phyloP scores from a whole-genome alignment of 2,113 vertebrate species.

The Copsychus sechellarum region DNA sequence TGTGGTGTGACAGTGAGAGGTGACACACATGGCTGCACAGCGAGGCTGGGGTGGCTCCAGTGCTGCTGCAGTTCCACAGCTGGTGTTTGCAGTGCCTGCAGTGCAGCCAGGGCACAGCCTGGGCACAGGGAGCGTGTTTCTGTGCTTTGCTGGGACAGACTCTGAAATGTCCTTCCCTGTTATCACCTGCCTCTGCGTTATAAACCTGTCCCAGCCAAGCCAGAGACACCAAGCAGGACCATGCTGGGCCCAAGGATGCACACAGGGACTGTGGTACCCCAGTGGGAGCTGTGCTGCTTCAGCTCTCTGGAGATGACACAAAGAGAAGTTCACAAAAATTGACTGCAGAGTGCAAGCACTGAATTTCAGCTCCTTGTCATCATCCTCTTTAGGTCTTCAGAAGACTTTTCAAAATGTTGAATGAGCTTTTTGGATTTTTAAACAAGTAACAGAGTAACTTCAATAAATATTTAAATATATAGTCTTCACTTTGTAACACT shows the following conservation, averaged over 20 bases:
- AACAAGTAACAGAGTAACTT: background rate
- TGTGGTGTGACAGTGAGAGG: fast-evolving
- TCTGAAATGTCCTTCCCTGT: background rate
- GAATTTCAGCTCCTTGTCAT: background rate
- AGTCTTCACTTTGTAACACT: background rate
- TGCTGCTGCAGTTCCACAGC: background rate
- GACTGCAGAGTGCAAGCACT: background rate
- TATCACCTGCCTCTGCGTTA: fast-evolving
- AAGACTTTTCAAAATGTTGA: background rate
- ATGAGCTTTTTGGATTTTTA: background rate
- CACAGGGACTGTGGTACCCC: too few species aligned
- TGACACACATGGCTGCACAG: background rate
- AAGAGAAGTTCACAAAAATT: background rate
- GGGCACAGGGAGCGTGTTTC: background rate
- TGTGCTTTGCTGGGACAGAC: fast-evolving
- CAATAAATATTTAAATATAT: background rate
- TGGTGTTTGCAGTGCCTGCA: background rate
- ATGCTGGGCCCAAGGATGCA: background rate
- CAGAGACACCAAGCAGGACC: background rate
- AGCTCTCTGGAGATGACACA: background rate
- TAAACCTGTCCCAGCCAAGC: background rate
- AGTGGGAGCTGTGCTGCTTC: fast-evolving
- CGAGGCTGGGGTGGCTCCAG: background rate
- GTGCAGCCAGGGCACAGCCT: background rate
- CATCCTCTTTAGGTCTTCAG: background rate